Evolutionary conservation across 2,888 invertebrate genomes (phyloP).

Genomic region (Conus canariensis): DNA sequence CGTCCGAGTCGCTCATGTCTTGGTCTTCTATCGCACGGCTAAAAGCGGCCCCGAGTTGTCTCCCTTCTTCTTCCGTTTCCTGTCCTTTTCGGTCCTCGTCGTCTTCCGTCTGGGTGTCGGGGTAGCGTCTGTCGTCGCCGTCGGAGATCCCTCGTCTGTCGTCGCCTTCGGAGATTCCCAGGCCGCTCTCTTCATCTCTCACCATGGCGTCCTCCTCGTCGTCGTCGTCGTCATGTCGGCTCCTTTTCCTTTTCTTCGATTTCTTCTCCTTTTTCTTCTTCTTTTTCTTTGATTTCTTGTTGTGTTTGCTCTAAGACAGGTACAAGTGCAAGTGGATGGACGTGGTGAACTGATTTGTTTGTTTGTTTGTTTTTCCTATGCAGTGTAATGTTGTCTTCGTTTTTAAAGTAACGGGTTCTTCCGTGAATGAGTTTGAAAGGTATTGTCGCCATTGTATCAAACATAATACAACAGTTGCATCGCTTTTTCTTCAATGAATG

Average conservation of each 20-base stretch:
- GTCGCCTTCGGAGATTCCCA: constrained; percentile 12
- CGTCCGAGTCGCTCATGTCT: not conserved
- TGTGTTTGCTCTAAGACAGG: not conserved
- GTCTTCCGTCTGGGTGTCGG: not conserved
- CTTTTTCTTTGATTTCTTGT: constrained; percentile 21
- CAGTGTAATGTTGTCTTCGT: too few species aligned
- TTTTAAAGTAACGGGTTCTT: not conserved
- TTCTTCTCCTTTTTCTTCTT: constrained; percentile 29
- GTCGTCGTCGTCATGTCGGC: not conserved
- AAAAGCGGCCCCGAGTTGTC: not conserved
- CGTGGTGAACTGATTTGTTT: not conserved
- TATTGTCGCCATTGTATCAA: too few species aligned
- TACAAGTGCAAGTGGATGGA: not conserved
- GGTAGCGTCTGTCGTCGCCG: not conserved
- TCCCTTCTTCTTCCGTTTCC: constrained; percentile 21
- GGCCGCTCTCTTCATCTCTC: constrained; percentile 1
- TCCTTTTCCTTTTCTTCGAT: constrained; percentile 9
- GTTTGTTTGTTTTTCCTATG: not conserved
- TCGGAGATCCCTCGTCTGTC: not conserved
- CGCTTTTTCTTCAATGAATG: too few species aligned
- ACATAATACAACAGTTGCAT: too few species aligned
- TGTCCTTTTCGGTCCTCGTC: not conserved
- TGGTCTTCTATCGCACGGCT: not conserved
- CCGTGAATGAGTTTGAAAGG: too few species aligned
- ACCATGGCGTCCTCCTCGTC: not conserved